phyloP scores from a whole-genome alignment of 2,113 vertebrate genomes.

The Leucosticte australis region DNA sequence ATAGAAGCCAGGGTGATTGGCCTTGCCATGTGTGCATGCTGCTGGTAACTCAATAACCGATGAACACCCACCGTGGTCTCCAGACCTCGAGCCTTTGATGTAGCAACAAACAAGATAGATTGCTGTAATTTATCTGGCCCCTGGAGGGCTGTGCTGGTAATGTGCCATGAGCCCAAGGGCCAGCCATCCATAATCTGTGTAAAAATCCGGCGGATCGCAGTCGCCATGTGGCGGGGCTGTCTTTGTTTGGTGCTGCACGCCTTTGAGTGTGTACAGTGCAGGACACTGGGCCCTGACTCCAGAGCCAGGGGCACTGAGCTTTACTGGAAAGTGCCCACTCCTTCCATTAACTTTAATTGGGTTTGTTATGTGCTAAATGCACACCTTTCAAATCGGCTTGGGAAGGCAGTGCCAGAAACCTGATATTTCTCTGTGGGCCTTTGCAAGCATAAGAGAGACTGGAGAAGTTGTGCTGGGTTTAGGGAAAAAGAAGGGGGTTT shows the following conservation, averaged over 20 bases:
- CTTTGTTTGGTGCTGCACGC: neutral
- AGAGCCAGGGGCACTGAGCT: neutral
- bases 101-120: conserved; percentile 62
- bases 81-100: conserved; percentile 51
- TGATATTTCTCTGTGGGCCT: neutral
- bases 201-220: neutral
- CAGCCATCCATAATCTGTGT: conserved; percentile 53
- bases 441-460: neutral
- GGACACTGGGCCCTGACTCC: neutral
- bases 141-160: conserved; percentile 51
- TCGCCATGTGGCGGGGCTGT: neutral
- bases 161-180: conserved; percentile 51
- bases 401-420: fast-evolving
- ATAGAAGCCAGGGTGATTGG: conserved; percentile 36
- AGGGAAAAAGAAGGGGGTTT: neutral
- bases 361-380: neutral
- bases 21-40: conserved; percentile 25
- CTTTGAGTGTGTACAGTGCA: fast-evolving
- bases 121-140: conserved; percentile 59
- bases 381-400: neutral
- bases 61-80: conserved; percentile 53
- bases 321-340: neutral
- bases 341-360: neutral
- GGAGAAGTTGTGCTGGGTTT: neutral
- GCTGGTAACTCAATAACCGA: conserved; percentile 56